Percentiles rank a stretch among this genome's conserved stretches.
phyloP scores from a whole-genome alignment of 2,113 vertebrate genomes.

The Pongo pygmaeus region DNA sequence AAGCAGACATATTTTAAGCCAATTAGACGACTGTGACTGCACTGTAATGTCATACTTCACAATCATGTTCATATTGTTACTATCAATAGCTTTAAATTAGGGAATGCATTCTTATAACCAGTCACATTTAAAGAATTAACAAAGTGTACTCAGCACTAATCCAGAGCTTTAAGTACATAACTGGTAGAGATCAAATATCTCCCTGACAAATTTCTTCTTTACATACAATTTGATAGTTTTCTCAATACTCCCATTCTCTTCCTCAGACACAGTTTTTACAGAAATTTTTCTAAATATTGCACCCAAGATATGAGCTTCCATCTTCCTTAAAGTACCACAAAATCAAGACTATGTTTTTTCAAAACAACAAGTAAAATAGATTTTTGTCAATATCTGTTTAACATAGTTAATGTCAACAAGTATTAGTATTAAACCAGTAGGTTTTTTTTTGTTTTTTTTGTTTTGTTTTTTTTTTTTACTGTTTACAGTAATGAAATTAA shows the following conservation, averaged over 20 bases:
- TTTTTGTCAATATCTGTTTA: neutral
- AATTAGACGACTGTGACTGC: neutral
- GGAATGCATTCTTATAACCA: neutral
- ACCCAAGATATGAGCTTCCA: neutral
- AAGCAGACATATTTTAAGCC: neutral
- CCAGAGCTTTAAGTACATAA: neutral
- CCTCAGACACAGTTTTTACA: neutral
- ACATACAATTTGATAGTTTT: neutral
- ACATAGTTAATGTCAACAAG: neutral
- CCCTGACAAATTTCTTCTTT: neutral
- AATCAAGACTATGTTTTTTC: neutral
- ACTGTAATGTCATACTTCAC: neutral
- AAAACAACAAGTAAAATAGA: neutral
- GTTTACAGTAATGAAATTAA: neutral
- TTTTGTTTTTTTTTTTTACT: neutral
- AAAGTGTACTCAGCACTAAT: neutral
- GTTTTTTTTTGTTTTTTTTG: neutral
- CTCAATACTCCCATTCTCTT: neutral
- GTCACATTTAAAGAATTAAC: neutral
- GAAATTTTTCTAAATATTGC: neutral
- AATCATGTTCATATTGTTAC: neutral
- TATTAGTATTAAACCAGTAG: neutral
- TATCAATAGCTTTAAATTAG: conserved; percentile 30
- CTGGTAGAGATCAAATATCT: neutral
- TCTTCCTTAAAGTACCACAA: neutral